phyloP scores from a whole-genome alignment of 1,140 invertebrate genomes.

The Ceratosolen solmsi region DNA sequence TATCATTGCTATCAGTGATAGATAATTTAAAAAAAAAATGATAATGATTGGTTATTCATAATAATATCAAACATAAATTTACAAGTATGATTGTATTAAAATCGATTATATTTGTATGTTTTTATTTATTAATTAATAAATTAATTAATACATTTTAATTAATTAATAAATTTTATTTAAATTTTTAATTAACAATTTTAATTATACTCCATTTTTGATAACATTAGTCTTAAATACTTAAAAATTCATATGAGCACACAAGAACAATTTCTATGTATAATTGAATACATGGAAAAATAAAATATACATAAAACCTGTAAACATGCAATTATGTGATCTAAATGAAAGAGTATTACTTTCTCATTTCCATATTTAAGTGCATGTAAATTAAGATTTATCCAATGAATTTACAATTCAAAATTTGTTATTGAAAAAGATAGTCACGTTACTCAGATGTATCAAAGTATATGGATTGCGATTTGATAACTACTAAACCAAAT shows the following conservation, averaged over 20 bases:
- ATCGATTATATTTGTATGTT: background rate
- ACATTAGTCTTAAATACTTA: background rate
- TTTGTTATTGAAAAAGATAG: conserved; percentile 10
- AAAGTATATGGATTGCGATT: conserved; percentile 32
- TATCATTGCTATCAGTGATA: no score
- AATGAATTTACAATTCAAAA: conserved; percentile 1
- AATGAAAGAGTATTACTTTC: background rate
- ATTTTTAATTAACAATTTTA: background rate
- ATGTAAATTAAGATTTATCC: background rate
- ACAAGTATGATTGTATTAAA: background rate
- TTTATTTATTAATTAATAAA: conserved; percentile 2
- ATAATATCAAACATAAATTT: background rate
- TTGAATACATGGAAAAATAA: background rate
- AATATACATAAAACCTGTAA: background rate
- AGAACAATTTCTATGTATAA: background rate
- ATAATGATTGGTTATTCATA: background rate
- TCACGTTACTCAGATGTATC: background rate
- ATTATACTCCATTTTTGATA: background rate
- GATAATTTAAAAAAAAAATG: no score
- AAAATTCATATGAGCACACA: background rate
- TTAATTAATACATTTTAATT: background rate
- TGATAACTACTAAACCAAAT: conserved; percentile 26
- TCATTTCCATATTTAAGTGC: background rate
- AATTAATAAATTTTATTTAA: background rate
- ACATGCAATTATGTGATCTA: background rate